Conservation (phyloP, 2,113 vertebrate genomes). For the Dascyllus trimaculatus region DNA sequence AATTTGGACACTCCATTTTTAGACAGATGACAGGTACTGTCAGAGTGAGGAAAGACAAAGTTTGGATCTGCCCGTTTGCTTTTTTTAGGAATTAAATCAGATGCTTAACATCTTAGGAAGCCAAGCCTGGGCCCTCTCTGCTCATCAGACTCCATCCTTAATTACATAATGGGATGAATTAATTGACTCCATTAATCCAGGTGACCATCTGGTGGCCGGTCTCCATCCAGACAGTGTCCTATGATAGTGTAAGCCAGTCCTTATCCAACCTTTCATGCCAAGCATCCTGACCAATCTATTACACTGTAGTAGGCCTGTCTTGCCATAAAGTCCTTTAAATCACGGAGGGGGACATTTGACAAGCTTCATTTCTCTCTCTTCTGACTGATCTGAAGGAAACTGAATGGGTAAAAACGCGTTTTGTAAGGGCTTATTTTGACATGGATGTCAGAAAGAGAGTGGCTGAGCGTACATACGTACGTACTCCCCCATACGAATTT, state of each 20-base stretch:
- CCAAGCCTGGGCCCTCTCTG: constrained; percentile 40
- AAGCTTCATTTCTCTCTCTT: constrained; percentile 26
- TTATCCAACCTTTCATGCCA: constrained; percentile 48
- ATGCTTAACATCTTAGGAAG: constrained; percentile 68
- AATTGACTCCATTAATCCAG: constrained; percentile 82
- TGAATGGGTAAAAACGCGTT: constrained; percentile 34
- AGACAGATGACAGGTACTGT: background rate
- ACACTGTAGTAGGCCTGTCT: constrained; percentile 34
- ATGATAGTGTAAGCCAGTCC: constrained; percentile 53
- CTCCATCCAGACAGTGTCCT: constrained; percentile 63
- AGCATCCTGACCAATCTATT: constrained; percentile 43
- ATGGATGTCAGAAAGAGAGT: constrained; percentile 59
- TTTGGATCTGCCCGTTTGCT: constrained; percentile 11
- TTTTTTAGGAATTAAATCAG: constrained; percentile 56
- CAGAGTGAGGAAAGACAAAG: constrained; percentile 1
- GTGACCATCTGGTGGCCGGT: constrained; percentile 79
- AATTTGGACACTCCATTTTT: background rate
- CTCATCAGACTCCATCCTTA: constrained; percentile 70
- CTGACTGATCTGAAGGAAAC: constrained; percentile 49
- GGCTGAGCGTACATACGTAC: constrained; percentile 52
- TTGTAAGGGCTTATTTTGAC: constrained; percentile 68
- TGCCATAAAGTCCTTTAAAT: constrained; percentile 35
- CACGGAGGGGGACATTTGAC: constrained; percentile 32
- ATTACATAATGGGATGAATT: constrained; percentile 82
- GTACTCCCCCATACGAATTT: constrained; percentile 39